phyloP scores from a whole-genome alignment of 2,113 vertebrate species.

The Laticauda colubrina region DNA sequence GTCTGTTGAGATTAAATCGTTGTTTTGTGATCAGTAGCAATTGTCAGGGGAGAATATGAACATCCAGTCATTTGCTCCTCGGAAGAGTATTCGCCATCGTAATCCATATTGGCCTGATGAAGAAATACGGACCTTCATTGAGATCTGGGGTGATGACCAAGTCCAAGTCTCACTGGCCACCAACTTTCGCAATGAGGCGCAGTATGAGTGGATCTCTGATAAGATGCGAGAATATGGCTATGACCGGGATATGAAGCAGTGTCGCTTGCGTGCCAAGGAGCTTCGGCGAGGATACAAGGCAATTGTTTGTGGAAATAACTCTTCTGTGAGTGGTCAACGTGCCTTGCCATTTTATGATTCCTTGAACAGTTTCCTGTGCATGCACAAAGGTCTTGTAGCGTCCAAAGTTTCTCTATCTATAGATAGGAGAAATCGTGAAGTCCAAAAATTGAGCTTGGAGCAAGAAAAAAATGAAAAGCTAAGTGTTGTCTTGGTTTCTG shows the following conservation, averaged over 20 bases:
- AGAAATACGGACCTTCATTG: conserved; percentile 32
- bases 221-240: conserved; percentile 23
- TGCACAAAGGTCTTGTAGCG: conserved; percentile 31
- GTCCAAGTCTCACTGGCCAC: conserved; percentile 31
- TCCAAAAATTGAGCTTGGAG: conserved; percentile 15
- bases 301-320: conserved; percentile 28
- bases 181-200: conserved; percentile 31
- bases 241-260: conserved; percentile 33
- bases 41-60: conserved; percentile 20
- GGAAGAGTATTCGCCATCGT: conserved; percentile 22
- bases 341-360: conserved; percentile 25
- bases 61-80: conserved; percentile 27
- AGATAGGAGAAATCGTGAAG: conserved; percentile 22
- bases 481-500: conserved; percentile 31
- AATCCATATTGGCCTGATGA: conserved; percentile 36
- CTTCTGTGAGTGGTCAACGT: conserved; percentile 25
- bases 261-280: conserved; percentile 28
- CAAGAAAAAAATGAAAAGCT: conserved; percentile 27
- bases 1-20: not conserved
- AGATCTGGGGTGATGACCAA: conserved; percentile 30
- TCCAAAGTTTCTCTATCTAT: conserved; percentile 31
- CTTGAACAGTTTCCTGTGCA: conserved; percentile 32
- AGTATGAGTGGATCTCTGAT: conserved; percentile 30
- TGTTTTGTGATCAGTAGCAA: conserved; percentile 14
- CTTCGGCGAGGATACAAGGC: conserved; percentile 33